Base-by-base conservation (phyloP, 2,797 vertebrate species). In the Bradypus variegatus region DNA sequence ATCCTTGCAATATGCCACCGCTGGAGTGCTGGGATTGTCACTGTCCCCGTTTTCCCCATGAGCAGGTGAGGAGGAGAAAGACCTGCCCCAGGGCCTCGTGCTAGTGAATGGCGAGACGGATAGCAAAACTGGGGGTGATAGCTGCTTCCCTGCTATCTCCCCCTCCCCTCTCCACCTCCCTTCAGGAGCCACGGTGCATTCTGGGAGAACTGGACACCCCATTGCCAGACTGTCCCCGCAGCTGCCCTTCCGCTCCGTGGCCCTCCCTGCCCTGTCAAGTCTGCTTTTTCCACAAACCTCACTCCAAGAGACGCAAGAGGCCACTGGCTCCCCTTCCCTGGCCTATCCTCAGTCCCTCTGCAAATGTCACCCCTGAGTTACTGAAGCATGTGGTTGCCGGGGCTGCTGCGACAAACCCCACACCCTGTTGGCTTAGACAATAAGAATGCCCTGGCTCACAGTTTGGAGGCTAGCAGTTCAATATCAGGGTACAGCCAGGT, bases 51-150 rank as follows among this genome's bases (percentile, higher is more conserved):
- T 41, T 41, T 13, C 13, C 53, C 16, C 19, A 19, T 58, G 58
- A 23, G 58, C 58, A 23, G 21, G 58, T 8, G 58, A 58, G 6
- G 12, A 76, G 72, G 38, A 4, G 5, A 15, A 58, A 12, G 21
- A 2, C 45, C 25, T 45, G 53, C 41, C 50, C 50, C 41, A 25
- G 18, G 60, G 77, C 65, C 81, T 11, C 6, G 0, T 4, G 72
- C 6, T 0, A 2, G 31, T 10, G 19, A 6, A 48, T 16, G 77
- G 23, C 1, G 0, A 15, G 18, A 36, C 48, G 33, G 29, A 1
- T 3, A 25, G 14, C 15, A 25, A n/a, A 3, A 6, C 60, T 1
- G 3, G 73, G 81, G n/a, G 21, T 3, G 1, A 15, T 5, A n/a
- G 13, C n/a, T 16, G 55, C 18, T 58, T 14, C 25, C 15, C 15